These are phyloP conservation scores for Montifringilla adamsi DNA, from an alignment of 2,113 vertebrate genomes.

Conservation along the genomic window DNA sequence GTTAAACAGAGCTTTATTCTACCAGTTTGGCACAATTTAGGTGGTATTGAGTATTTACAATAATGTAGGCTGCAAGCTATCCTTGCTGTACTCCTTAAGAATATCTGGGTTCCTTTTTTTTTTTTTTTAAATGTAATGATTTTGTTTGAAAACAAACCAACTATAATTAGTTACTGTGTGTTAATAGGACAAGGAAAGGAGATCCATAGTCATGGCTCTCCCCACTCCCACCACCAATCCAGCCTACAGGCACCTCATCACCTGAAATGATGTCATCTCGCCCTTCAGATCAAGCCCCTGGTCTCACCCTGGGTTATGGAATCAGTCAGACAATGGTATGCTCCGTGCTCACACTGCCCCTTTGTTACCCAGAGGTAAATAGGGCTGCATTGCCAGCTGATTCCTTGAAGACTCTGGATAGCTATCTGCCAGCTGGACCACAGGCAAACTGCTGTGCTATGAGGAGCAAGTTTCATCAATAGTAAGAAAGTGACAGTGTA, in stretches of 20 bases:
- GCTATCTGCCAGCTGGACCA: background rate
- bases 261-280: background rate
- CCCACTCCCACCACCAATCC: background rate
- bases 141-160: background rate
- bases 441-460: background rate
- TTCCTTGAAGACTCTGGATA: background rate
- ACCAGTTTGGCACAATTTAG: background rate
- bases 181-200: background rate
- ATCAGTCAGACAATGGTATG: accelerated
- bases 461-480: background rate
- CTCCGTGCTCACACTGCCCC: background rate
- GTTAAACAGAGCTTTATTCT: background rate
- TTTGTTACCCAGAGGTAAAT: background rate
- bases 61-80: background rate
- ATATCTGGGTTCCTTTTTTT: too few species aligned
- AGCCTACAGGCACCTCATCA: background rate
- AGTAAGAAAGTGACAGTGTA: background rate
- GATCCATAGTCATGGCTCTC: background rate
- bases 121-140: background rate
- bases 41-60: background rate
- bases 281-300: background rate
- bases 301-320: background rate
- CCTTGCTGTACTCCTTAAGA: background rate
- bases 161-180: background rate
- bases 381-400: background rate